Evolutionary conservation across 2,113 vertebrate genomes (phyloP), one percentile per base, ranked within the genome.

Genomic region (Rhinoderma darwinii): DNA sequence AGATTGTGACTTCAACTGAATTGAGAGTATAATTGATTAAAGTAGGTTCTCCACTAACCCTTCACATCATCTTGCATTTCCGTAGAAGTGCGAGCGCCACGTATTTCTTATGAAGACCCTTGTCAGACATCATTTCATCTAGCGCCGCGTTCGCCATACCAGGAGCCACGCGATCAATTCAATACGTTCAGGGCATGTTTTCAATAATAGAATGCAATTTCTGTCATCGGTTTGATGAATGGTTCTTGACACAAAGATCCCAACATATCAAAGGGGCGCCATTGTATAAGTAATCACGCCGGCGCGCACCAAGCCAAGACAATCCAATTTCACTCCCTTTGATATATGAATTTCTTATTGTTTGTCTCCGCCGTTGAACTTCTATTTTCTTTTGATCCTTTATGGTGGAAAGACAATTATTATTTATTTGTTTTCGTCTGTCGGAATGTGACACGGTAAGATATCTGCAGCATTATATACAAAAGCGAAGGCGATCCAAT

Each of bases 181-280:
- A 18, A 81, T 81, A 81, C 50, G 61, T 81, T 41, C 54, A 50
- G n/a, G 43, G 22, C n/a, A 59, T 78, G 76, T 59, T 41, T 61
- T 59, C 77, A 81, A 81, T 81, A 81, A 81, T 41, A 61, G 78
- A 81, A 81, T 81, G 35, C 50, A 41, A 61, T 81, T 81, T 39
- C 51, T 41, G 54, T 81, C 54, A 81, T 2, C 8, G 54, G 14
- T 41, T 61, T 81, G 78, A 81, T 63, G 78, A 81, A 81, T 81
- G 54, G 56, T 59, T 41, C 25, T 61, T 81, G 78, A 81, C 78
- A 81, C 78, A 27, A 17, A 61, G 54, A 81, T 81, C 54, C 51
- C 25, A 3, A 27, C 54, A 5, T 43, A 41, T 81, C 54, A 15
- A 39, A 43, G 37, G 54, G 78, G 78, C 17, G 54, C 11, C 37